Conservation (phyloP, 1,140 invertebrate species). For the Rhynchophorus ferrugineus region DNA sequence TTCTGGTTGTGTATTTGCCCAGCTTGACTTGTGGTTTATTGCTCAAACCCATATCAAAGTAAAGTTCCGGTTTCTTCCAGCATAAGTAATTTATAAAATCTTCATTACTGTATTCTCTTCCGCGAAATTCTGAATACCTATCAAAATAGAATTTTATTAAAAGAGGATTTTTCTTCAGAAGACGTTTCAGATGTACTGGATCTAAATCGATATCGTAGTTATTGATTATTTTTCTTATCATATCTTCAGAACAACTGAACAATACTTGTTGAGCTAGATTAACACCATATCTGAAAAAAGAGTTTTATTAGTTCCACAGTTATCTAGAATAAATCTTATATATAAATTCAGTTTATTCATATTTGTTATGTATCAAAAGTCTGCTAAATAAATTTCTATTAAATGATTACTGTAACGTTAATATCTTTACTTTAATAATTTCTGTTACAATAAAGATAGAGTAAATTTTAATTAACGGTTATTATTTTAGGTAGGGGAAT, state of each 20-base stretch:
- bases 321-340: background rate
- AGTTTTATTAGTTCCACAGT: background rate
- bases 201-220: constrained; percentile 4
- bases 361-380: too few species aligned
- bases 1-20: constrained; percentile 7
- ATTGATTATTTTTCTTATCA: constrained; percentile 1
- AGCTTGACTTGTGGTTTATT: background rate
- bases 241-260: constrained; percentile 9
- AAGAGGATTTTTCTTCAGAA: constrained; percentile 9
- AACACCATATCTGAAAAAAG: constrained; percentile 15
- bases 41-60: constrained; percentile 3
- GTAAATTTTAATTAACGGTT: too few species aligned
- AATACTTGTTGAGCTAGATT: constrained; percentile 5
- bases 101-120: background rate
- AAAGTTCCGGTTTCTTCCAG: constrained; percentile 8
- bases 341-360: too few species aligned
- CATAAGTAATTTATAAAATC: constrained; percentile 5
- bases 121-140: constrained; percentile 1
- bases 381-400: too few species aligned
- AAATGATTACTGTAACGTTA: too few species aligned
- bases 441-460: too few species aligned
- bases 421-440: too few species aligned
- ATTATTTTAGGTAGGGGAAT: too few species aligned
- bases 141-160: constrained; percentile 10
- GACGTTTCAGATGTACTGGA: constrained; percentile 8